Conservation (phyloP, 1,140 invertebrate species). For the Sarcophaga bullata region DNA sequence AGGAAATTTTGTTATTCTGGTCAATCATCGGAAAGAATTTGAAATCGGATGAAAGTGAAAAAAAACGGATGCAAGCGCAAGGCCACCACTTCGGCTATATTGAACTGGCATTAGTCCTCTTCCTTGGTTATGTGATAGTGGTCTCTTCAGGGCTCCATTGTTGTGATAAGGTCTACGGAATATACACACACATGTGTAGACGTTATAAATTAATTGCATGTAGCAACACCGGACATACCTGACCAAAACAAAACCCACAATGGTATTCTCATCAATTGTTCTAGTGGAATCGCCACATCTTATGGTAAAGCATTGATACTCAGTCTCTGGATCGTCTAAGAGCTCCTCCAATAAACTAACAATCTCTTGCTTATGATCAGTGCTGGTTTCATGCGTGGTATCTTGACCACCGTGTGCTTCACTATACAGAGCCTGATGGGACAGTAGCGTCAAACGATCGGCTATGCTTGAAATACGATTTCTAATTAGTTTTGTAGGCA, state of each 20-base stretch:
- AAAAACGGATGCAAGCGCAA: slow-evolving; percentile 55
- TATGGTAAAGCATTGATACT: slow-evolving; percentile 55
- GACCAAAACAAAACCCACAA: slow-evolving; percentile 55
- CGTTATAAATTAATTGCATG: background rate
- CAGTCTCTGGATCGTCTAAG: slow-evolving; percentile 47
- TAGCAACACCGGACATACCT: slow-evolving; percentile 25
- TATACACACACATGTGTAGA: background rate
- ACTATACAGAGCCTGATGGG: background rate
- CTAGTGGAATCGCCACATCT: slow-evolving; percentile 54
- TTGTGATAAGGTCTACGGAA: slow-evolving; percentile 44
- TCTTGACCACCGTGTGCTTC: background rate
- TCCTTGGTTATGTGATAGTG: slow-evolving; percentile 50
- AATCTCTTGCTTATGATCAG: background rate
- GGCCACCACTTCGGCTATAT: slow-evolving; percentile 54
- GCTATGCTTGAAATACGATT: background rate
- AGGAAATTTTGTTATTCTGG: slow-evolving; percentile 51
- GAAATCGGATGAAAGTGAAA: slow-evolving; percentile 49
- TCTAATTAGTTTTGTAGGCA: background rate
- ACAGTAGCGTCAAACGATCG: background rate
- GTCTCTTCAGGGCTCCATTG: slow-evolving; percentile 41
- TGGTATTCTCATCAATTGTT: slow-evolving; percentile 47
- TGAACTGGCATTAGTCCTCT: slow-evolving; percentile 42
- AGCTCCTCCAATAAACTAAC: slow-evolving; percentile 49
- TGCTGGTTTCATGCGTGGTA: background rate
- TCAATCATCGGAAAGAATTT: slow-evolving; percentile 52